Conservation (phyloP, 1,140 invertebrate genomes). For the Melipona quadrifasciata region DNA sequence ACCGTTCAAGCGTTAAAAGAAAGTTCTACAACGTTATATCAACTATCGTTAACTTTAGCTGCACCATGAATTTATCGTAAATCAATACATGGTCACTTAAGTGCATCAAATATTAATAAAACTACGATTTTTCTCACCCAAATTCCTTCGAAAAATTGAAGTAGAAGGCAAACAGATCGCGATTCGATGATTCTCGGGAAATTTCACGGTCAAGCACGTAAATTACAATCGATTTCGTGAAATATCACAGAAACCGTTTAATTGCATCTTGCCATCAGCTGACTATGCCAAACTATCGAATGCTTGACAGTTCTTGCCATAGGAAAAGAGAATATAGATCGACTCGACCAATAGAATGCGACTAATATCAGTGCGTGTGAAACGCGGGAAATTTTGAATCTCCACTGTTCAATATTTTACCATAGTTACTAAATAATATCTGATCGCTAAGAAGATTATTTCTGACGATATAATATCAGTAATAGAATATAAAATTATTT, state of each 20-base stretch:
- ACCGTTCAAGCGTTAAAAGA: too few species aligned
- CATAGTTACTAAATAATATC: neutral
- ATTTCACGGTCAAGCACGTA: slow-evolving; percentile 23
- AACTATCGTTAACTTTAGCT: slow-evolving; percentile 47
- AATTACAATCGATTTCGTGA: slow-evolving; percentile 46
- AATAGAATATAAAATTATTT: neutral
- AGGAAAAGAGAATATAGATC: neutral
- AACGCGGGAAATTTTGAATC: slow-evolving; percentile 15
- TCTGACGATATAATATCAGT: neutral
- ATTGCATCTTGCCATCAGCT: slow-evolving; percentile 65
- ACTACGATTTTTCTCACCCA: slow-evolving; percentile 19
- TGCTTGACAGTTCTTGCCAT: slow-evolving; percentile 42
- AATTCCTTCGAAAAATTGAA: neutral
- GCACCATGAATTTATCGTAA: slow-evolving; percentile 45
- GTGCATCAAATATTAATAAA: slow-evolving; percentile 19
- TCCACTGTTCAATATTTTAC: too few species aligned
- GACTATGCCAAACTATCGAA: slow-evolving; percentile 58
- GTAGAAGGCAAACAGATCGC: neutral
- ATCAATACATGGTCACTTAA: slow-evolving; percentile 50
- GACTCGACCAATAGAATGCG: too few species aligned
- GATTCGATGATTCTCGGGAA: neutral
- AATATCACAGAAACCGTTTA: slow-evolving; percentile 28
- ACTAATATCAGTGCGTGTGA: too few species aligned
- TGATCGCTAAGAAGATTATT: neutral
- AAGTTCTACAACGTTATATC: neutral